These are phyloP conservation scores for Phenganax subtilis DNA, from an alignment of 92 coral and sea anemone genomes.

Conservation along the genomic window DNA sequence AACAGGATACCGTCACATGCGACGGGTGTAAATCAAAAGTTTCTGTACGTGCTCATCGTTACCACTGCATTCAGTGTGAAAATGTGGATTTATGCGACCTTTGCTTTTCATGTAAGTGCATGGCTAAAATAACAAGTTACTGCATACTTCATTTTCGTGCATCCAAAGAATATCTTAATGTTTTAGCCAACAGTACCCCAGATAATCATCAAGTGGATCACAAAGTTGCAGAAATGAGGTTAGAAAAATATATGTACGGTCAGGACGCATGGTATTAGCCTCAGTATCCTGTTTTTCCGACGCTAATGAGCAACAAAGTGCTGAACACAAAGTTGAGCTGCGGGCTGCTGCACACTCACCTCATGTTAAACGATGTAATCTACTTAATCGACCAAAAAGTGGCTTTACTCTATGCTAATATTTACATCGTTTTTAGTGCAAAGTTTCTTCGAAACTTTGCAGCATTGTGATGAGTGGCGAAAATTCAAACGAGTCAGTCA, in stretches of 20 bases:
- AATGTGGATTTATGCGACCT: constrained; percentile 9
- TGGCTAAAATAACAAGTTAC: neutral
- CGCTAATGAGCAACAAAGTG: no score
- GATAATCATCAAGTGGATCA: constrained; percentile 14
- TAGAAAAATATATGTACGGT: neutral
- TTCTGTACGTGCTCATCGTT: neutral
- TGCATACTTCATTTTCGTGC: neutral
- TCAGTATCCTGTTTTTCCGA: neutral
- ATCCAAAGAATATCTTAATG: neutral
- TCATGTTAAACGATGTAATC: no score
- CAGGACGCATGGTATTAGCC: neutral
- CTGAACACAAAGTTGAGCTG: no score
- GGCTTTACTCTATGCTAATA: no score
- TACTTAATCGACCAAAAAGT: no score
- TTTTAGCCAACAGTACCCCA: constrained; percentile 15
- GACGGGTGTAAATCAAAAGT: constrained; percentile 29
- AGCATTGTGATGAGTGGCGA: no score
- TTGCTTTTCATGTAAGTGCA: constrained; percentile 15
- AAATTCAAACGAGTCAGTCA: no score
- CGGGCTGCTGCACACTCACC: no score
- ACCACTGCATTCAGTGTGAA: constrained; percentile 31
- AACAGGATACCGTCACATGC: constrained; percentile 23
- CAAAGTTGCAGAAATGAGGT: constrained; percentile 40
- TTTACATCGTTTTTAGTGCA: no score
- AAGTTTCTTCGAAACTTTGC: no score